Base-by-base conservation (phyloP, 2,888 invertebrate species). In the Omphaloscelis lunosa region DNA sequence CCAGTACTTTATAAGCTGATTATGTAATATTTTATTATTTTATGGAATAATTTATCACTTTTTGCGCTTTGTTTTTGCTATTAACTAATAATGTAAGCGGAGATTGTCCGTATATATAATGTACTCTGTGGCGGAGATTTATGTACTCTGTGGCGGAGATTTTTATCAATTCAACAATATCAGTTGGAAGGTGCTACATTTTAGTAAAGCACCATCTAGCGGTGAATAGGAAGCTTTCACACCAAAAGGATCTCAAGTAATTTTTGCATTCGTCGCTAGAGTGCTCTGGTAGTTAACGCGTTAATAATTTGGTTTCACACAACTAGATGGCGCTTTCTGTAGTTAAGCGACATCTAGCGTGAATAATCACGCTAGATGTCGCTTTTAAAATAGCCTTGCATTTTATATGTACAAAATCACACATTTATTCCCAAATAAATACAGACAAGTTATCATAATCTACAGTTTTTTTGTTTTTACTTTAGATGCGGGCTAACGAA, bases 151-250 rank as follows among this genome's bases (percentile, higher is more conserved):
- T n/a, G n/a, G n/a, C n/a, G n/a, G n/a, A 34, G 5, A 5, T 72
- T 72, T 41, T 58, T 20, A 59, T 27, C 12, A 27, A 11, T 9
- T 17, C 5, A 29, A 27, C 1, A 51, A 15, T 29, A 15, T 17
- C 11, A 59, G 0, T n/a, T 2, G 6, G 0, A 9, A 41, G 29
- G 12, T 2, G 0, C 8, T 0, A 27, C n/a, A 48, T 1, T 45
- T 71, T 23, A 5, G 1, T 5, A 0, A 15, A 23, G 4, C 6
- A 15, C 62, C 72, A 85, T 85, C 83, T 85, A 63, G 9, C n/a
- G 58, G 17, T n/a, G 1, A 70, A 2, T 29, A 65, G 27, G 0
- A 0, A 27, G 7, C 1, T 1, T n/a, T 65, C 6, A 29, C 11
- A 34, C 15, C 0, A 15, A 0, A 29, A 3, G 0, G 5, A 23